Percentiles rank a stretch among this genome's conserved stretches.
Evolutionary conservation across 2,888 invertebrate species (phyloP).

Genomic region (Meiosimyza decipiens): DNA sequence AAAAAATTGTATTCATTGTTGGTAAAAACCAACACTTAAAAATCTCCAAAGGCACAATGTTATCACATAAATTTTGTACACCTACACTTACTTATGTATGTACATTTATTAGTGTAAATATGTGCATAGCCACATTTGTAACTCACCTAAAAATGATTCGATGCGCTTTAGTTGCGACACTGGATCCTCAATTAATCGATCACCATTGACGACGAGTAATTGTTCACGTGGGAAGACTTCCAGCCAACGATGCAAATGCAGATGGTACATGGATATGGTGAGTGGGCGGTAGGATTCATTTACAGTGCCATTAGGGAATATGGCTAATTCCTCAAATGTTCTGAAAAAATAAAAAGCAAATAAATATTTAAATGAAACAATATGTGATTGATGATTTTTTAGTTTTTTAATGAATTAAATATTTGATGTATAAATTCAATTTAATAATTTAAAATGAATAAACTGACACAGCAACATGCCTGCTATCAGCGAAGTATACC

Average conservation of each 20-base stretch:
- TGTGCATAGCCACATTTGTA: background rate
- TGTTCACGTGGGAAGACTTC: conserved; percentile 92
- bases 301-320: conserved; percentile 83
- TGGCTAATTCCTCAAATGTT: conserved; percentile 84
- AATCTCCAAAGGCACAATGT: too few species aligned
- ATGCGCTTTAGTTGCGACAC: conserved; percentile 87
- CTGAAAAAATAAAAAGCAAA: conserved; percentile 58
- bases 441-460: background rate
- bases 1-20: too few species aligned
- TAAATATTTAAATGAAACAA: background rate
- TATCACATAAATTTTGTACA: background rate
- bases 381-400: conserved; percentile 10
- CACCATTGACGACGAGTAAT: conserved; percentile 94
- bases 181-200: conserved; percentile 89
- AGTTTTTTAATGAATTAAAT: conserved; percentile 1
- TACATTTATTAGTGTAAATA: background rate
- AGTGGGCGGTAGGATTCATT: conserved; percentile 86
- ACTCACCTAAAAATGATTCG: conserved; percentile 85
- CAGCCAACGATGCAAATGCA: conserved; percentile 91
- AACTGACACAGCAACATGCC: too few species aligned
- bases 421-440: conserved; percentile 24
- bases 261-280: conserved; percentile 90
- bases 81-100: background rate
- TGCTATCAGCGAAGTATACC: background rate
- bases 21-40: too few species aligned